Percentiles rank a stretch among this genome's conserved stretches.
phyloP scores from a whole-genome alignment of 2,888 invertebrate species.

The Onchidella celtica region DNA sequence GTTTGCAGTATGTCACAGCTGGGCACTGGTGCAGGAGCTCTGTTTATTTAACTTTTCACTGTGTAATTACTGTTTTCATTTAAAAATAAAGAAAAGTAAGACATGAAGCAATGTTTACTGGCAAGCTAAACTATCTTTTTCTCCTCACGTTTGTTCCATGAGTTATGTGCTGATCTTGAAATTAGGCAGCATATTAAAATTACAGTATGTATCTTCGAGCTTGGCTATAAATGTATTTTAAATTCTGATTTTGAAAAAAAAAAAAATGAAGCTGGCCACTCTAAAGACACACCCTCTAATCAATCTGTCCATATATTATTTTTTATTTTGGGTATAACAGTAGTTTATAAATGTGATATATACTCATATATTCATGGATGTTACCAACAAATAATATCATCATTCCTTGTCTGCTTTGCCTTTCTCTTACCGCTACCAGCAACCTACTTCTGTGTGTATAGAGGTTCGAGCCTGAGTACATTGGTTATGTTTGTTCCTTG shows the following conservation, averaged over 20 bases:
- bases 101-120: too few relatives aligned
- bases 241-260: not conserved
- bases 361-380: constrained; percentile 44
- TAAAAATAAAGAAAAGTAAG: too few relatives aligned
- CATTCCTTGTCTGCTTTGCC: not conserved
- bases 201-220: too few relatives aligned
- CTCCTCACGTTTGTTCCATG: too few relatives aligned
- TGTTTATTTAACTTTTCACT: too few relatives aligned
- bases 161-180: too few relatives aligned
- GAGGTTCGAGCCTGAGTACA: constrained; percentile 49
- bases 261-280: not conserved
- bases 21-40: too few relatives aligned
- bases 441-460: constrained; percentile 37
- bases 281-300: not conserved
- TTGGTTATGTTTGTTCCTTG: constrained; percentile 4
- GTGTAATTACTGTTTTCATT: too few relatives aligned
- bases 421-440: constrained; percentile 18
- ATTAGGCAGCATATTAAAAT: too few relatives aligned
- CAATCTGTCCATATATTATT: not conserved
- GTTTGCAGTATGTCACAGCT: too few relatives aligned
- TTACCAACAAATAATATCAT: constrained; percentile 45
- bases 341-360: too few relatives aligned
- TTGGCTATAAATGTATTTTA: not conserved
- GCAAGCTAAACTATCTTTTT: too few relatives aligned
- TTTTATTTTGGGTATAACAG: not conserved